Base-by-base conservation (phyloP, 2,888 invertebrate species). In the Drosophila merina region DNA sequence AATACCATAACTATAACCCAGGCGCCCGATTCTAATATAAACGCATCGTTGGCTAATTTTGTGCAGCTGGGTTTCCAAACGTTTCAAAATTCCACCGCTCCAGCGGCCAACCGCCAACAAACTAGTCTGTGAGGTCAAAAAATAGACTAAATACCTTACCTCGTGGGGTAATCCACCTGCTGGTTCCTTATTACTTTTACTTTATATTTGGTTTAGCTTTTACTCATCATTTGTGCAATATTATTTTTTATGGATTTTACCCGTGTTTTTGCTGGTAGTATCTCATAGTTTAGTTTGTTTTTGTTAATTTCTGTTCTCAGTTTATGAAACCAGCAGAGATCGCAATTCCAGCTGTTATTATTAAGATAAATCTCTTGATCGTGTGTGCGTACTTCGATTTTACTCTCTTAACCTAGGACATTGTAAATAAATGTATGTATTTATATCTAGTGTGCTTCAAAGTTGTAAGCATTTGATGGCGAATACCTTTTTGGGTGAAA, bases 1-100 rank as follows among this genome's bases (percentile, higher is more conserved):
- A 91, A 89, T 69, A 91, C 91, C 4, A 90, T 91, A 51, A 91
- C 91, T 31, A 90, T 91, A 44, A 90, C 90, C 10, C 91, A 91
- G 66, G 79, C 91, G 60, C 36, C 91, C 70, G 91, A 91, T 47
- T 81, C 91, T n/a, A 90, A 88, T 79, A 77, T 91, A 57, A 89
- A 90, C 56, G 79, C 89, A 56, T 89, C 89, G 40, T 63, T 91
- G 59, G 88, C 89, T 0, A 91, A 90, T 75, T 89, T 89, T 55
- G 89, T 91, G 26, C 91, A 91, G 52, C 69, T 91, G 50, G 89
- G 89, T 3, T 89, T 89, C 20, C 85, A 89, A 4, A 90, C 91
- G 57, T 91, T 89, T 68, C 90, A 91, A 10, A 90, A 89, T 73
- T 56, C 88, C 80, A 64, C 84, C 85, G 55, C 83, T 62, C 7